phyloP scores from a whole-genome alignment of 2,888 invertebrate genomes.

The Polydrusus pterygomalis region DNA sequence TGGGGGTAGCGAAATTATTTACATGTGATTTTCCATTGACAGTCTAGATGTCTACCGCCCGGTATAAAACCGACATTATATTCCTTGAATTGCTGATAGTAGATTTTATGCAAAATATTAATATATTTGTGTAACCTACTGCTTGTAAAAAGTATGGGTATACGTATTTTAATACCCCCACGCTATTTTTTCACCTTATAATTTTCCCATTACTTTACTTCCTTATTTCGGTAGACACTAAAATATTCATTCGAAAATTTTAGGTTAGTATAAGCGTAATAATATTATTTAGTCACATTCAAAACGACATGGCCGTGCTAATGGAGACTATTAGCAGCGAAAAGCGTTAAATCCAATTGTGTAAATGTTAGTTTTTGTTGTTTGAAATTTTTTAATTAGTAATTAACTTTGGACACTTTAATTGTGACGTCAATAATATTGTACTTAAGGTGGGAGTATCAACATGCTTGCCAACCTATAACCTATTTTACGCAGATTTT shows the following conservation, averaged over 20 bases:
- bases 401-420: no score
- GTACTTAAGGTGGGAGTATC: no score
- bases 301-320: neutral
- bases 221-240: neutral
- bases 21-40: no score
- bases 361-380: no score
- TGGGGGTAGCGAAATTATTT: no score
- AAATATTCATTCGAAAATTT: neutral
- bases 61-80: neutral
- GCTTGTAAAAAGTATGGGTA: neutral
- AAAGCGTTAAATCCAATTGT: neutral
- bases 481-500: no score
- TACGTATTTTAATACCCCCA: neutral
- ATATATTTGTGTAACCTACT: slow-evolving; percentile 7
- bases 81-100: neutral
- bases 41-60: no score
- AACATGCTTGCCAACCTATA: no score
- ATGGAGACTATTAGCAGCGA: neutral
- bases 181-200: neutral
- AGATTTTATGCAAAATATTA: neutral
- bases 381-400: no score
- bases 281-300: slow-evolving; percentile 4
- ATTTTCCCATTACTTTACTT: neutral
- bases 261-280: slow-evolving; percentile 8
- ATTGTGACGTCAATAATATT: no score